Conservation (phyloP, 2,113 vertebrate genomes). For the Planiliza haematocheilus region DNA sequence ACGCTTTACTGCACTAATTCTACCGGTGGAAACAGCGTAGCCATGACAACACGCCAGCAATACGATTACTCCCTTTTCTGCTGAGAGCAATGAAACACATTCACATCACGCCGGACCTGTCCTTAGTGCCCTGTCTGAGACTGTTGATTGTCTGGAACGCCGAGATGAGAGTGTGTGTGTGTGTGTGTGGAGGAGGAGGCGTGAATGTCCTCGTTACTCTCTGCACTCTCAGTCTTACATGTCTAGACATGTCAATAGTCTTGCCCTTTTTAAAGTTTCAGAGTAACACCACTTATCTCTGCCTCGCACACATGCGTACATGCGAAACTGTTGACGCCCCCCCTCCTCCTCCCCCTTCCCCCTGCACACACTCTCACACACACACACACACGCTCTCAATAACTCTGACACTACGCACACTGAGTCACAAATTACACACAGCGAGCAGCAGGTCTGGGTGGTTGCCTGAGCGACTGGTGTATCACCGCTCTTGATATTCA, state of each 20-base stretch:
- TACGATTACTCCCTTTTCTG: slow-evolving; percentile 64
- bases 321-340: not conserved
- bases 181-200: not conserved
- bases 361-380: not conserved
- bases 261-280: slow-evolving; percentile 50
- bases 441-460: slow-evolving; percentile 35
- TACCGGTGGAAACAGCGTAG: slow-evolving; percentile 64
- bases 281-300: slow-evolving; percentile 57
- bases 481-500: slow-evolving; percentile 34
- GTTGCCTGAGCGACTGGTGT: slow-evolving; percentile 31
- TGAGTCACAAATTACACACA: slow-evolving; percentile 61
- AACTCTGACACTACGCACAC: slow-evolving; percentile 52
- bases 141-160: slow-evolving; percentile 62
- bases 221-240: slow-evolving; percentile 48
- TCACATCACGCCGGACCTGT: slow-evolving; percentile 65
- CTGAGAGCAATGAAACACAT: slow-evolving; percentile 60
- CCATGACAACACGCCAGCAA: slow-evolving; percentile 79
- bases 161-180: slow-evolving; percentile 12
- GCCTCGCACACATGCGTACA: slow-evolving; percentile 12
- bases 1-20: slow-evolving; percentile 73
- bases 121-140: slow-evolving; percentile 67
- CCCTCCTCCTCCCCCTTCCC: not conserved
- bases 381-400: slow-evolving; percentile 11
- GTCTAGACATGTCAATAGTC: slow-evolving; percentile 73
- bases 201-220: slow-evolving; percentile 65